Conservation (phyloP, 2,113 vertebrate species). For the Pelecanoides urinatrix region DNA sequence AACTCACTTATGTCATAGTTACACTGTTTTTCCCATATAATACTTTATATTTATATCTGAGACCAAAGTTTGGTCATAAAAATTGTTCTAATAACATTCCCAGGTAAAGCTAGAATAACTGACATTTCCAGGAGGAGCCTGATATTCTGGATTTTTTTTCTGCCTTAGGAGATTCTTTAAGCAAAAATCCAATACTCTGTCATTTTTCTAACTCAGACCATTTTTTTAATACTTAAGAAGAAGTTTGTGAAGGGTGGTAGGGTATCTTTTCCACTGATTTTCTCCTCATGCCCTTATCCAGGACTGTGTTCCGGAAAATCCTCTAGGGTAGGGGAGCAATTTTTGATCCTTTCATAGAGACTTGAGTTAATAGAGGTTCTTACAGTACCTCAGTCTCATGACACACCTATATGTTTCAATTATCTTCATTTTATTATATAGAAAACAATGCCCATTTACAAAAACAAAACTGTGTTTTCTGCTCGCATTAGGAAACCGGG, state of each 20-base stretch:
- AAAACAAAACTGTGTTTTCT: neutral
- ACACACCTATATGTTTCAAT: neutral
- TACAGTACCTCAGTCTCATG: neutral
- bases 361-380: neutral
- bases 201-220: neutral
- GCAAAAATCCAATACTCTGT: neutral
- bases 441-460: neutral
- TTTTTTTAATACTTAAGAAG: neutral
- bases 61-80: neutral
- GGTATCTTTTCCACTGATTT: neutral
- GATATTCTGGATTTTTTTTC: neutral
- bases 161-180: neutral
- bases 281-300: neutral
- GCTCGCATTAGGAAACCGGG: neutral
- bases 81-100: neutral
- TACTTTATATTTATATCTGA: neutral
- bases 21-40: neutral
- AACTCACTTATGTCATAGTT: neutral
- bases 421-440: neutral
- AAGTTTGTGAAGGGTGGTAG: neutral
- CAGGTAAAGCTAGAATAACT: neutral
- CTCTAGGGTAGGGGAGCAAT: neutral
- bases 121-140: neutral
- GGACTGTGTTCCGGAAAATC: neutral
- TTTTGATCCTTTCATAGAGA: neutral